Conservation (phyloP, 2,888 invertebrate genomes). For the Biston stratarius region DNA sequence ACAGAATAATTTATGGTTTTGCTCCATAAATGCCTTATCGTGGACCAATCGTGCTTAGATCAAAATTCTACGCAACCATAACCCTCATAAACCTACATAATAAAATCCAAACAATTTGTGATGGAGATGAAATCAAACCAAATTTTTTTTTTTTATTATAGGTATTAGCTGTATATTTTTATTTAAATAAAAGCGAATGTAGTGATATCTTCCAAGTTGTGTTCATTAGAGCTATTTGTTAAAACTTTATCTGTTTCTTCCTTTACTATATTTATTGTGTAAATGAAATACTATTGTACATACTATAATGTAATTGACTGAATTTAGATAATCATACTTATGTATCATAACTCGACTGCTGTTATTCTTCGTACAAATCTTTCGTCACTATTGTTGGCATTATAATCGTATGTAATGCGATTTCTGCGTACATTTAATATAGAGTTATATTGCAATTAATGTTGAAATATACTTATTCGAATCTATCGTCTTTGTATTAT, state of each 20-base stretch:
- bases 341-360: conserved; percentile 65
- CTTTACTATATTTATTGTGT: conserved; percentile 34
- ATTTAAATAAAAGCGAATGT: conserved; percentile 38
- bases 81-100: conserved; percentile 51
- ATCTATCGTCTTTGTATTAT: conserved; percentile 25
- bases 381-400: conserved; percentile 69
- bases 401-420: conserved; percentile 71
- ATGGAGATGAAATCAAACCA: conserved; percentile 45
- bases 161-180: conserved; percentile 36
- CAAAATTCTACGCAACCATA: conserved; percentile 54
- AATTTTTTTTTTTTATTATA: conserved; percentile 45
- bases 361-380: conserved; percentile 79
- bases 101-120: conserved; percentile 25
- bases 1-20: conserved; percentile 44
- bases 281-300: conserved; percentile 35
- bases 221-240: conserved; percentile 61
- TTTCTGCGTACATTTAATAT: conserved; percentile 61
- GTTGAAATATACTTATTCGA: conserved; percentile 47
- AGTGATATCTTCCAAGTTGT: conserved; percentile 61
- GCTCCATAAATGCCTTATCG: conserved; percentile 74
- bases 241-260: conserved; percentile 45
- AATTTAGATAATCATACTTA: conserved; percentile 61
- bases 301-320: conserved; percentile 63
- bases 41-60: conserved; percentile 76
- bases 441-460: conserved; percentile 51